These are phyloP conservation scores for Cordilura impudica DNA, from an alignment of 2,888 invertebrate species.

Conservation along the genomic window DNA sequence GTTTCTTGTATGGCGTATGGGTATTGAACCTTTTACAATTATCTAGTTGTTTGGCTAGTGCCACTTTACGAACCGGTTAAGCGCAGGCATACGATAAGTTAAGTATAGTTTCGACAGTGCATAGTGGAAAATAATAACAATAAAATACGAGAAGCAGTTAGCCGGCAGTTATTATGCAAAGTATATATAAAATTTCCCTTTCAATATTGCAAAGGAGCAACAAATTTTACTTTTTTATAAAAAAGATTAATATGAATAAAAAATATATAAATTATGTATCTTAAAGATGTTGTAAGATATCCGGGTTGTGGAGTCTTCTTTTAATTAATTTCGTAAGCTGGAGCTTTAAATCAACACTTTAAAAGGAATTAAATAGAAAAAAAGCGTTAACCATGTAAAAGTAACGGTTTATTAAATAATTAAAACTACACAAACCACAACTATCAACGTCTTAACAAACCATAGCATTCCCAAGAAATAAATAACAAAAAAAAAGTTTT, in stretches of 20 bases:
- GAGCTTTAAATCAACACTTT: background rate
- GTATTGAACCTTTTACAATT: slow-evolving; percentile 15
- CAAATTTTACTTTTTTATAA: slow-evolving; percentile 52
- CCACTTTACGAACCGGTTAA: slow-evolving; percentile 47
- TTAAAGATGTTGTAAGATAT: background rate
- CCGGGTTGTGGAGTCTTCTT: background rate
- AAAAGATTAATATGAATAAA: slow-evolving; percentile 10
- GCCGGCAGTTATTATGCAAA: slow-evolving; percentile 57
- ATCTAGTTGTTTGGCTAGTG: slow-evolving; percentile 45
- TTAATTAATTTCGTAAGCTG: background rate
- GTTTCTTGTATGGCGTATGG: slow-evolving; percentile 7
- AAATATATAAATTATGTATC: background rate
- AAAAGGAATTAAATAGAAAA: background rate
- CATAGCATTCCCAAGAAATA: too few species aligned
- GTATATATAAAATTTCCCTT: slow-evolving; percentile 53
- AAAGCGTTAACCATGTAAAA: background rate
- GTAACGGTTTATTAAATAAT: slow-evolving; percentile 25
- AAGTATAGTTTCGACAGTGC: background rate
- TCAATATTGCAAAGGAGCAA: slow-evolving; percentile 38
- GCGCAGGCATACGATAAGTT: background rate
- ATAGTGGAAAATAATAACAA: slow-evolving; percentile 14
- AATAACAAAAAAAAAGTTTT: background rate
- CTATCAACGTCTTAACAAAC: too few species aligned
- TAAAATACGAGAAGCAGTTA: background rate
- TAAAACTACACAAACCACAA: background rate